Conservation (phyloP, 2,797 vertebrate genomes). For the Neopelma chrysocephalum region DNA sequence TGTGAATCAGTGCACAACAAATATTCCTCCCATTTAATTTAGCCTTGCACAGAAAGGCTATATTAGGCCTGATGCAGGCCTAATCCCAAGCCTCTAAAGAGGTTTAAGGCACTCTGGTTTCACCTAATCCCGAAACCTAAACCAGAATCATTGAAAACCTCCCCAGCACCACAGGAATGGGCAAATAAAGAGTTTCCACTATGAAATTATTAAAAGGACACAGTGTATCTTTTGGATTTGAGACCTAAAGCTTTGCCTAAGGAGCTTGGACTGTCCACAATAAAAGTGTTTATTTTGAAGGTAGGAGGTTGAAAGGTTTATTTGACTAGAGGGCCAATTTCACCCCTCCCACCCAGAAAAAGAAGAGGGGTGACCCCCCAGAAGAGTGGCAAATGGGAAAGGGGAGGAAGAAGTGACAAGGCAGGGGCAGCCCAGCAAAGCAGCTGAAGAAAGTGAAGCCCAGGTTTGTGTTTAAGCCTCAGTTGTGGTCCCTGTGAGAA, state of each 20-base stretch:
- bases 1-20: slow-evolving; percentile 73
- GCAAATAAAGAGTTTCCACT: slow-evolving; percentile 87
- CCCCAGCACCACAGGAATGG: slow-evolving; percentile 85
- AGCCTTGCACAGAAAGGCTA: slow-evolving; percentile 76
- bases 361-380: neutral
- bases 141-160: slow-evolving; percentile 85
- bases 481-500: neutral
- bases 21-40: slow-evolving; percentile 81
- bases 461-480: neutral
- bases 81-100: slow-evolving; percentile 92
- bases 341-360: neutral
- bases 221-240: slow-evolving; percentile 89
- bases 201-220: slow-evolving; percentile 86
- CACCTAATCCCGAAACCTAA: slow-evolving; percentile 96
- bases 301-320: slow-evolving; percentile 64
- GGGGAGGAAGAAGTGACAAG: neutral
- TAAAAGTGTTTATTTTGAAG: slow-evolving; percentile 78
- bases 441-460: neutral
- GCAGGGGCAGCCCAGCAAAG: neutral
- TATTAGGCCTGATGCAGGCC: slow-evolving; percentile 76
- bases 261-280: slow-evolving; percentile 79
- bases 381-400: neutral
- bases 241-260: slow-evolving; percentile 80
- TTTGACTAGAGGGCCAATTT: slow-evolving; percentile 35
- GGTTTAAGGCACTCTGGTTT: slow-evolving; percentile 98